phyloP scores from a whole-genome alignment of 2,113 vertebrate genomes.

The Gobius niger region DNA sequence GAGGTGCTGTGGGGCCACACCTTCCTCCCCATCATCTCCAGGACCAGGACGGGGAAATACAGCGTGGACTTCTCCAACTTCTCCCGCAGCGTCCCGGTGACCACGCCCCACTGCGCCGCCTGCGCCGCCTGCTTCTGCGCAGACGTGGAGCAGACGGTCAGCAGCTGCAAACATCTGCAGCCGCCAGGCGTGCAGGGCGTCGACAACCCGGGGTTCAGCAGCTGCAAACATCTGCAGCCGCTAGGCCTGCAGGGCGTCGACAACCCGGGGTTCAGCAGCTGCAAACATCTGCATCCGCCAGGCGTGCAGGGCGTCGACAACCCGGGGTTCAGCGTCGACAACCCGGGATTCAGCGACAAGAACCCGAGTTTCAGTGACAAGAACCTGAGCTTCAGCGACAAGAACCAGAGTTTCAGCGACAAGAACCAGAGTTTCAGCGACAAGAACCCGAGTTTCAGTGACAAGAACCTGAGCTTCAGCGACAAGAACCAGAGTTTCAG shows the following conservation, averaged over 20 bases:
- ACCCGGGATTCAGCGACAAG: too few species aligned
- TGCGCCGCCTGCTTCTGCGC: constrained; percentile 69
- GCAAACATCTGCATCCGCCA: constrained; percentile 32
- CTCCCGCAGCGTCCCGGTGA: constrained; percentile 75
- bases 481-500: too few species aligned
- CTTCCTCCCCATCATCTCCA: constrained; percentile 89
- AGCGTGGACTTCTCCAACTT: constrained; percentile 92
- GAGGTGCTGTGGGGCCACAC: constrained; percentile 95
- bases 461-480: too few species aligned
- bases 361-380: too few species aligned
- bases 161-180: constrained; percentile 35
- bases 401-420: too few species aligned
- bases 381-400: too few species aligned
- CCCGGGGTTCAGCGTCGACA: too few species aligned
- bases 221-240: too few species aligned
- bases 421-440: too few species aligned
- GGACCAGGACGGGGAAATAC: constrained; percentile 89
- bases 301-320: constrained; percentile 75
- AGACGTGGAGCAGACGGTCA: constrained; percentile 45
- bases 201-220: constrained; percentile 74
- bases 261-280: too few species aligned
- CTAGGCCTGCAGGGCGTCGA: too few species aligned
- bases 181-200: constrained; percentile 72
- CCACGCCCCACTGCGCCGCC: constrained; percentile 71
- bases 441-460: too few species aligned